Evolutionary conservation across 2,888 invertebrate species (phyloP), one percentile per base, ranked within the genome.

Genomic region (Apamea sordens): DNA sequence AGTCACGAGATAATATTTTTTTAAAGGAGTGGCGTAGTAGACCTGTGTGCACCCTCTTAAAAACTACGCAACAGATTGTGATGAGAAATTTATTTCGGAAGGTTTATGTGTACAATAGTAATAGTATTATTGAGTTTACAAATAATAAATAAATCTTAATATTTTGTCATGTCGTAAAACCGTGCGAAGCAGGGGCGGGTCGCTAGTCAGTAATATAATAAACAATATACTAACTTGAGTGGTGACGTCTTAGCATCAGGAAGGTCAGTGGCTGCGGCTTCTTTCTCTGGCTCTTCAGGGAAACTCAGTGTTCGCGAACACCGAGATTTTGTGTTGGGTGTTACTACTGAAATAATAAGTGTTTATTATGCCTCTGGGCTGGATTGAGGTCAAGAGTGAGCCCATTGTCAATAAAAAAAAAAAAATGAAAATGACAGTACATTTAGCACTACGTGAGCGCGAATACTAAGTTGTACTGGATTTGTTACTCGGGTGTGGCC

Each of bases 231-330:
- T 87, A 77, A 97, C 97, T 97, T 97, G 76, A 97, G 94, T 1
- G 97, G 97, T 2, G 97, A 97, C 0, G 94, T 91, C 84, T 97
- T 91, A 4, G 93, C 92, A 63, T 95, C 95, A 36, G 92, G 89
- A 0, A 93, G 91, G 75, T 95, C 95, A 6, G 92, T 94, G 1
- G 94, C 95, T 0, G 92, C 93, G 0, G 91, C 92, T 80, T 97
- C 97, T 50, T 95, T 96, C 64, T 97, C 97, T 0, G 95, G 92
- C 36, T 97, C 97, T 70, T 97, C 97, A 3, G 97, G 97, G 81
- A 97, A 97, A 87, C 97, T 97, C 50, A 97, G 93, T 8, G 97
- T 95, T 74, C 97, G 92, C 13, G 97, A 97, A 93, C 97, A 97
- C 56, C 95, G 93, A 8, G 97, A 97, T 84, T 95, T 97, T 75